Base-by-base conservation (phyloP, 2,113 vertebrate species). In the Vulpes ferrilata region DNA sequence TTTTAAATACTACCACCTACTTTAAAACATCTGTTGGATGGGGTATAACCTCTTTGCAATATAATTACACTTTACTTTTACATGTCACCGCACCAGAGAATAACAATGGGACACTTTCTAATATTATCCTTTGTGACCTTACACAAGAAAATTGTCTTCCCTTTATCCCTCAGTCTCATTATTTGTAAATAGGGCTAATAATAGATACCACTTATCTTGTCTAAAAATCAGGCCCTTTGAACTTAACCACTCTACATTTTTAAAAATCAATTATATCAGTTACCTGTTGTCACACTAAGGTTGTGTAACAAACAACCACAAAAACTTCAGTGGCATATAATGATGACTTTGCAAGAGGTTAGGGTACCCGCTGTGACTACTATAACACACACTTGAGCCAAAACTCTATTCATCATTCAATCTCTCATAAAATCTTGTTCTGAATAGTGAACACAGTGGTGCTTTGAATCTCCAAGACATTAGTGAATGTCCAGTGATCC, bases 191-290 rank as follows among this genome's bases (percentile, higher is more conserved):
- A 69, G 48, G 53, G 9, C 43, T 69, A 76, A 88, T 43, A 43
- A 43, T 43, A 43, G 43, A 43, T 59, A 25, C 10, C 20, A 65
- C 38, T 71, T 55, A 51, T 22, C 11, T 30, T 9, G 87, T 48
- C 51, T 94, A 60, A 96, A 95, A 64, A 71, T 69, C 17, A 90
- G 71, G 5, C 5, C 48, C 59, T 89, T 85, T 67, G 62, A 38
- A 90, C 43, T 90, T 73, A 91, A 89, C 17, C 3, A 62, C 5
- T 15, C 51, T 78, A 92, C 95, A 67, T 73, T n/a, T 80, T 92
- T 74, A 88, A 53, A 89, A 85, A 53, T 85, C 43, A 91, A 17
- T 82, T 73, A 13, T 73, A 32, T 79, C 53, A 71, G 11, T 64
- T 64, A 78, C 59, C 22, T 86, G 19, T 64, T 82, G 71, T n/a